These are phyloP conservation scores for Harpalus rufipes DNA, from an alignment of 2,888 invertebrate species.

Conservation along the genomic window DNA sequence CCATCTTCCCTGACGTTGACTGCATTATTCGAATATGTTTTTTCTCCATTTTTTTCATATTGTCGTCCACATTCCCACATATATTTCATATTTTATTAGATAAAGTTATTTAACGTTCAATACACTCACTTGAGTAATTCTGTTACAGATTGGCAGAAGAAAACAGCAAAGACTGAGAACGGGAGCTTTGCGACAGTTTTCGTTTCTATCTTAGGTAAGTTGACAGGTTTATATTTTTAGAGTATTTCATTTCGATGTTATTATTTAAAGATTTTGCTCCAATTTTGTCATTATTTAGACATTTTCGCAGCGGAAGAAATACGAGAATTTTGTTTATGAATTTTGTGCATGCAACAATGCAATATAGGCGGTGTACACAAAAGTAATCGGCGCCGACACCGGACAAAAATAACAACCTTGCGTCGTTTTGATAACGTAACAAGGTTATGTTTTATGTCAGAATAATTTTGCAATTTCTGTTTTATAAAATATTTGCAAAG, in stretches of 20 bases:
- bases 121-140: slow-evolving; percentile 8
- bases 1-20: background rate
- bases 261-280: slow-evolving; percentile 2
- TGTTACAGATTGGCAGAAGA: slow-evolving; percentile 58
- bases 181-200: slow-evolving; percentile 63
- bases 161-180: slow-evolving; percentile 44
- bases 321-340: background rate
- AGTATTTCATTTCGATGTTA: slow-evolving; percentile 4
- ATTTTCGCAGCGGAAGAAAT: slow-evolving; percentile 17
- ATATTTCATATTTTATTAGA: slow-evolving; percentile 7
- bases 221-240: background rate
- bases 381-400: too few species aligned
- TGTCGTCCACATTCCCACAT: background rate
- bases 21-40: slow-evolving; percentile 10
- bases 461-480: too few species aligned
- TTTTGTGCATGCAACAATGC: background rate
- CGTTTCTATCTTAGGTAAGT: slow-evolving; percentile 64
- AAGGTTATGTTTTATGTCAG: too few species aligned
- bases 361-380: background rate
- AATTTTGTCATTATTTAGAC: slow-evolving; percentile 34
- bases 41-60: background rate
- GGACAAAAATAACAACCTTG: too few species aligned
- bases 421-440: too few species aligned
- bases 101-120: background rate
- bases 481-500: too few species aligned